A percentile compares a stretch with the other conserved stretches of the same genome.
These are phyloP conservation scores for Willowsia nigromaculata DNA, from an alignment of 2,888 invertebrate species.

Conservation along the genomic window DNA sequence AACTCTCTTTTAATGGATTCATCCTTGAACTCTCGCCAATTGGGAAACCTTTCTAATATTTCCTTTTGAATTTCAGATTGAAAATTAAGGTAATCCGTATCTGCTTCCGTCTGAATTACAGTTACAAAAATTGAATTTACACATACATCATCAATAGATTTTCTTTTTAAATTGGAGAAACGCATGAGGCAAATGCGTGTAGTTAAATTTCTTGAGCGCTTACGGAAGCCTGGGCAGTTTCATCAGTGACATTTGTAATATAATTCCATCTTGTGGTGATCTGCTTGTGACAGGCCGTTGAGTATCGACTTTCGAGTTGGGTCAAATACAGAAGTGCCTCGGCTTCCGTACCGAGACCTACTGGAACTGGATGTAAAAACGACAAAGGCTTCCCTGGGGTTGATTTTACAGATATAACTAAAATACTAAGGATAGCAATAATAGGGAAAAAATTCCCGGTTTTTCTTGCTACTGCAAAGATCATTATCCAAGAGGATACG, in stretches of 20 bases:
- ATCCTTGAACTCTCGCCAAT: slow-evolving; percentile 72
- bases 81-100: slow-evolving; percentile 69
- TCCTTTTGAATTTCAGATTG: slow-evolving; percentile 73
- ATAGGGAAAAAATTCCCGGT: not conserved
- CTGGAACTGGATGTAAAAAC: too few relatives aligned
- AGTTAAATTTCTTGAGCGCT: slow-evolving; percentile 65
- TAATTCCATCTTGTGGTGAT: slow-evolving; percentile 75
- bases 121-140: too few relatives aligned
- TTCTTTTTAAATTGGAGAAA: too few relatives aligned
- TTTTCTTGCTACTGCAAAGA: not conserved
- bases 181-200: too few relatives aligned
- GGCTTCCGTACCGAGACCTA: slow-evolving; percentile 59
- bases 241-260: slow-evolving; percentile 76
- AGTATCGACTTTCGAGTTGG: slow-evolving; percentile 68
- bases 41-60: slow-evolving; percentile 74
- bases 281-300: slow-evolving; percentile 71
- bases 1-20: slow-evolving; percentile 73
- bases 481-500: not conserved
- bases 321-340: slow-evolving; percentile 64
- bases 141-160: not conserved
- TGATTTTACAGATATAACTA: not conserved
- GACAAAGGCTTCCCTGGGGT: not conserved
- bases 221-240: slow-evolving; percentile 76
- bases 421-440: not conserved
- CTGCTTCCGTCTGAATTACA: slow-evolving; percentile 70